Base-by-base conservation (phyloP, 1,140 invertebrate genomes). In the Hestina assimilis region DNA sequence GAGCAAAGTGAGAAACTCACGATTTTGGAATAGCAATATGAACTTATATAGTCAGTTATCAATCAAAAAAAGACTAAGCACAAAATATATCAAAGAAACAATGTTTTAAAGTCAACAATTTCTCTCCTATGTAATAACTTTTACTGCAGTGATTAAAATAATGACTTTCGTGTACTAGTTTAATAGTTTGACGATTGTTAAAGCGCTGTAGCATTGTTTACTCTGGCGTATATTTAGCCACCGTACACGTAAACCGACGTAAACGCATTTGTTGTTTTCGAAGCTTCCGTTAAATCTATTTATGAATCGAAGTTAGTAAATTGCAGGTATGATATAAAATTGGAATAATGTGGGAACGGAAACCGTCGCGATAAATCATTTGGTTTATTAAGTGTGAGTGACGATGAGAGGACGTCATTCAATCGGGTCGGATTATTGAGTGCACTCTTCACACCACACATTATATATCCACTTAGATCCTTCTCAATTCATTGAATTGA, bases 341-440 rank as follows among this genome's bases (percentile, higher is more conserved):
- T 33, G 9, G 45, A 31, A 48, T 47, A 31, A 57, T 40, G 56
- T 63, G 60, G 47, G 54, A 66, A 66, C 59, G 69, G 69, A 72
- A 63, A 54, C 56, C 17, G 51, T 56, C 52, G 45, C 59, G 50
- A 66, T 70, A 67, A 70, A 72, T 68, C 65, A 64, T 59, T 59
- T 31, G 35, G 33, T 62, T 67, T 54, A n/a, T n/a, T n/a, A 69
- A 73, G 69, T 69, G 70, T 69, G 62, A 73, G 61, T 67, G 67
- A 73, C 59, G 59, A 42, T 51, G 62, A 57, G 63, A 53, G 59
- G 43, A 47, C 56, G 52, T 55, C 48, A 51, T 48, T 65, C 50
- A 52, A 19, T 56, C 43, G 50, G 21, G 28, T 60, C 40, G 51
- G 50, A 28, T 63, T 61, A 66, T 63, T 33, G 53, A 66, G 58